Evolutionary conservation across 2,113 vertebrate genomes (phyloP), one percentile per base, ranked within the genome.

Genomic region (Parotia lawesii): DNA sequence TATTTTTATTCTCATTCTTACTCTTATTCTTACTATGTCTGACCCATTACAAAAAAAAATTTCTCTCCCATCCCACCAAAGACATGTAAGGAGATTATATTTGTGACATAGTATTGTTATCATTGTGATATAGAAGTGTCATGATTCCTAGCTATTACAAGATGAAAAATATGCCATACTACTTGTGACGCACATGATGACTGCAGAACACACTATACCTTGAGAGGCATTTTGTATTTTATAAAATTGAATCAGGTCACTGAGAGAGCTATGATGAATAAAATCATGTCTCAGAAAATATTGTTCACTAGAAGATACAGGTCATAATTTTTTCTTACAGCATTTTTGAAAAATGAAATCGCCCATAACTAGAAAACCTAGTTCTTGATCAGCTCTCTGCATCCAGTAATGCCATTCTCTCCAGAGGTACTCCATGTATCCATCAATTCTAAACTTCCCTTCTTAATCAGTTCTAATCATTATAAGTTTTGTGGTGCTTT

Each of bases 271-370:
- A 25, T 64, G 66, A 79, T 53, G 31, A 85, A 82, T 51, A 89
- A 92, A 93, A 77, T 61, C 25, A 58, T 42, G 58, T 48, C 35
- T 60, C 45, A 79, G 45, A 75, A 94, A 94, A 89, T 87, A 78
- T 9, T 91, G 50, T 53, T 83, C 74, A 54, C 70, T 53, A 60
- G 78, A 56, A 31, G 48, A 76, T 71, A 18, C 15, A 25, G 17
- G 72, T 65, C 54, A 31, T 65, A 83, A 56, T 66, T 88, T 88
- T 71, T 25, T 80, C 50, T 76, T 65, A 56, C 8, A 44, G 5
- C 31, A 48, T 57, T 90, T 94, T 48, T 76, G 24, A 71, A 79
- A 93, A 82, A 92, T 67, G 12, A 88, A 88, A 90, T 79, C 93
- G 17, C 40, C 37, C 25, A 1, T 61, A 82, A 74, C 44, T 60